Percentiles rank a stretch among this genome's conserved stretches.
phyloP scores from a whole-genome alignment of 2,888 invertebrate genomes.

The Diarsia brunnea region DNA sequence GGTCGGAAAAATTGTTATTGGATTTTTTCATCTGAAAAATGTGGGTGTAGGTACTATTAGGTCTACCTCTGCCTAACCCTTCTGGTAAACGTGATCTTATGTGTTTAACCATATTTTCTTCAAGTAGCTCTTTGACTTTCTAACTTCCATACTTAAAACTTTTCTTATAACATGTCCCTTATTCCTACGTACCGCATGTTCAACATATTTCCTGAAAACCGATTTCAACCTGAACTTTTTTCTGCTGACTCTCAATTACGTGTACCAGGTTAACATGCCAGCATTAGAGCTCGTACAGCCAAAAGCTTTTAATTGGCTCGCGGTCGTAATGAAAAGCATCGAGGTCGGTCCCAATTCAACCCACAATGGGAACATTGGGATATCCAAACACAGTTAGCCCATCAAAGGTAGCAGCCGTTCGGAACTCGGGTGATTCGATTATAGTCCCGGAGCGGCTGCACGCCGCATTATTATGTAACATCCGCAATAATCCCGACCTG shows the following conservation, averaged over 20 bases:
- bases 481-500: slow-evolving; percentile 71
- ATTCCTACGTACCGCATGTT: neutral
- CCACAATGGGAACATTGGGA: slow-evolving; percentile 64
- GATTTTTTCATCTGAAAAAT: no score
- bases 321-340: slow-evolving; percentile 74
- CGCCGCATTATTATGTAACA: slow-evolving; percentile 84
- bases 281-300: slow-evolving; percentile 25
- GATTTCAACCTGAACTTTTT: neutral
- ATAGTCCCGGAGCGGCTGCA: slow-evolving; percentile 60
- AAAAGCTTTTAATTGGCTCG: slow-evolving; percentile 57
- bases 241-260: neutral
- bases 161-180: slow-evolving; percentile 1
- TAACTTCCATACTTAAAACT: neutral
- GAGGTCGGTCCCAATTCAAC: slow-evolving; percentile 77
- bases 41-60: no score
- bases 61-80: no score
- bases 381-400: slow-evolving; percentile 24
- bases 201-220: slow-evolving; percentile 5
- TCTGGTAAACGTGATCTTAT: no score
- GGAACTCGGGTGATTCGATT: slow-evolving; percentile 60
- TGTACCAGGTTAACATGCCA: slow-evolving; percentile 33
- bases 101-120: neutral
- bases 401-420: slow-evolving; percentile 30
- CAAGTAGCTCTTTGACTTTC: neutral
- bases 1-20: no score